These are phyloP conservation scores for Agrotis ipsilon DNA, from an alignment of 2,888 invertebrate species.

Conservation along the genomic window DNA sequence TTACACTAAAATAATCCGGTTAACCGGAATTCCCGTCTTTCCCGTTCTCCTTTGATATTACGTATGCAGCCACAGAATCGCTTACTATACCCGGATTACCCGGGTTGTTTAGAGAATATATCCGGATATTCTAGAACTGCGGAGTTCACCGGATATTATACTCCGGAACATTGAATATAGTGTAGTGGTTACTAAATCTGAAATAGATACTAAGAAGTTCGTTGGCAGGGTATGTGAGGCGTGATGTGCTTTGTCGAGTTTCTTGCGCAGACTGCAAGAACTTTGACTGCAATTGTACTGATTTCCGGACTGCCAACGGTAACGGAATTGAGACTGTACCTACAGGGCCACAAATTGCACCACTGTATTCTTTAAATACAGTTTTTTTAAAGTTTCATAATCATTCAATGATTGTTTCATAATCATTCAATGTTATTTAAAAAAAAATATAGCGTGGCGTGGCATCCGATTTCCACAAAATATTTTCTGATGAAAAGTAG, in stretches of 20 bases:
- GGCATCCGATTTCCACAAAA: too few species aligned
- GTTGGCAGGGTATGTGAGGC: neutral
- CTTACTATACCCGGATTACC: slow-evolving; percentile 33
- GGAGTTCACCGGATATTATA: slow-evolving; percentile 48
- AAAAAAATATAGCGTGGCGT: too few species aligned
- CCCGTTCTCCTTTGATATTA: slow-evolving; percentile 11
- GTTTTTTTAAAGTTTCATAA: too few species aligned
- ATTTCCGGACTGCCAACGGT: too few species aligned
- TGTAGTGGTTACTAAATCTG: neutral
- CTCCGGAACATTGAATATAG: neutral
- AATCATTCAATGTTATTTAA: too few species aligned
- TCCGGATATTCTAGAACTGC: slow-evolving; percentile 51
- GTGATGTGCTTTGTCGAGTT: too few species aligned
- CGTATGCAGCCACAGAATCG: slow-evolving; percentile 5
- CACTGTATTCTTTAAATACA: too few species aligned
- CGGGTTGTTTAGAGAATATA: slow-evolving; percentile 47
- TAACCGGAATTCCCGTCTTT: neutral
- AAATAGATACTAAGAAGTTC: neutral
- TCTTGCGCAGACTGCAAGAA: too few species aligned
- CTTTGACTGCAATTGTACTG: neutral
- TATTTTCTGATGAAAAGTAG: too few species aligned
- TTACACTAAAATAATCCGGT: neutral
- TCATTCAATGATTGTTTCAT: too few species aligned
- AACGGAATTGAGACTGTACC: too few species aligned
- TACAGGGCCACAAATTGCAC: too few species aligned